Percentiles rank a stretch among this genome's conserved stretches.
phyloP scores from a whole-genome alignment of 2,113 vertebrate genomes.

The Prolemur simus region DNA sequence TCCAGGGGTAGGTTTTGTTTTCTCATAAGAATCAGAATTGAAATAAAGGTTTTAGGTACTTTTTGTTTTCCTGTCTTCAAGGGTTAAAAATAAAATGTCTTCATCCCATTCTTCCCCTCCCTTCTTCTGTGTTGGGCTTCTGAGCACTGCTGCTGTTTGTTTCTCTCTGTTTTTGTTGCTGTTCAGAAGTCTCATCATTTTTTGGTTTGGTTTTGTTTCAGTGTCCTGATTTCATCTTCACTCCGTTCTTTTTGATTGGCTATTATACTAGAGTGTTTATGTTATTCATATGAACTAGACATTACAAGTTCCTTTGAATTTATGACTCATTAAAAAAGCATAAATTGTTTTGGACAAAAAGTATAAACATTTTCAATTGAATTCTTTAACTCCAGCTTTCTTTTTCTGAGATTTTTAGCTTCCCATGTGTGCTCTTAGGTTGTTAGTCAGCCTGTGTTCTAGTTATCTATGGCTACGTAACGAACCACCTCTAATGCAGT shows the following conservation, averaged over 20 bases:
- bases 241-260: constrained; percentile 83
- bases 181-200: constrained; percentile 82
- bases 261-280: background rate
- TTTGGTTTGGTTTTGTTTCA: constrained; percentile 81
- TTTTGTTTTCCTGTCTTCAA: constrained; percentile 87
- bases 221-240: constrained; percentile 85
- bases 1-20: constrained; percentile 89
- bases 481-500: background rate
- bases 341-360: background rate
- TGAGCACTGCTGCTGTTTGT: constrained; percentile 66
- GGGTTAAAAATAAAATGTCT: constrained; percentile 74
- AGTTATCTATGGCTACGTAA: background rate
- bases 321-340: background rate
- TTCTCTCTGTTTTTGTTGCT: constrained; percentile 74
- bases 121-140: constrained; percentile 55
- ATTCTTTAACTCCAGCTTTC: background rate
- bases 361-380: background rate
- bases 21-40: constrained; percentile 88
- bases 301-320: background rate
- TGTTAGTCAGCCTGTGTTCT: background rate
- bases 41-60: constrained; percentile 90
- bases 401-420: background rate
- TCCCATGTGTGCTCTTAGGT: background rate
- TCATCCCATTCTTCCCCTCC: constrained; percentile 65
- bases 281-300: background rate